phyloP scores from a whole-genome alignment of 2,888 invertebrate genomes.

The Pseudococcus jackbeardsleyi region DNA sequence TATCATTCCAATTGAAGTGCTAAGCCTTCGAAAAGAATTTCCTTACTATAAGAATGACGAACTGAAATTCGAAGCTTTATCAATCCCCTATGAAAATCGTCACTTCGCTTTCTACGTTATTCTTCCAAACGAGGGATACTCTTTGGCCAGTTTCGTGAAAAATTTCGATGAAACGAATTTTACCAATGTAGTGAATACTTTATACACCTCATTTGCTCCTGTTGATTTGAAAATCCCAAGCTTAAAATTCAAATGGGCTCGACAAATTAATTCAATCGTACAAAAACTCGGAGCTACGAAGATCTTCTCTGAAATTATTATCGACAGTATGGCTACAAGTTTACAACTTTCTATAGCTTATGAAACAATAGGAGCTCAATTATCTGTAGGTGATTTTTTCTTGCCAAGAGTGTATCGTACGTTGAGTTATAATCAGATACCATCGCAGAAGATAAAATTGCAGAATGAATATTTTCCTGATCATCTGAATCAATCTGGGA shows the following conservation, averaged over 20 bases:
- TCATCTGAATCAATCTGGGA: neutral
- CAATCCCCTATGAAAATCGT: constrained; percentile 24
- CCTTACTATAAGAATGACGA: neutral
- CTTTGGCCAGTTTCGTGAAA: neutral
- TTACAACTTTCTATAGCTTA: neutral
- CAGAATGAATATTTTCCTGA: neutral
- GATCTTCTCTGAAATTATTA: neutral
- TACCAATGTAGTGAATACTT: neutral
- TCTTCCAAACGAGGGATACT: neutral
- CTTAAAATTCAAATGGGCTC: constrained; percentile 28
- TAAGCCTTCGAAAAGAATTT: neutral
- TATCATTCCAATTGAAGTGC: neutral
- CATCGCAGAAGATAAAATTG: neutral
- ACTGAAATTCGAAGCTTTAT: constrained; percentile 15
- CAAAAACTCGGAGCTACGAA: neutral
- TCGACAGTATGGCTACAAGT: neutral
- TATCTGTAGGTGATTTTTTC: neutral
- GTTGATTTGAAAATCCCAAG: neutral
- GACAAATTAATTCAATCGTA: neutral
- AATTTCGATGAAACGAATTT: neutral
- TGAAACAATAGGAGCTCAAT: neutral
- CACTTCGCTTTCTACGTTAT: constrained; percentile 1
- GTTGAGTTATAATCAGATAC: neutral
- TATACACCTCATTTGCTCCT: neutral
- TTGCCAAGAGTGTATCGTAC: neutral